Evolutionary conservation across 2,888 invertebrate species (phyloP), one percentile per base, ranked within the genome.

Genomic region (Crematogaster levior): DNA sequence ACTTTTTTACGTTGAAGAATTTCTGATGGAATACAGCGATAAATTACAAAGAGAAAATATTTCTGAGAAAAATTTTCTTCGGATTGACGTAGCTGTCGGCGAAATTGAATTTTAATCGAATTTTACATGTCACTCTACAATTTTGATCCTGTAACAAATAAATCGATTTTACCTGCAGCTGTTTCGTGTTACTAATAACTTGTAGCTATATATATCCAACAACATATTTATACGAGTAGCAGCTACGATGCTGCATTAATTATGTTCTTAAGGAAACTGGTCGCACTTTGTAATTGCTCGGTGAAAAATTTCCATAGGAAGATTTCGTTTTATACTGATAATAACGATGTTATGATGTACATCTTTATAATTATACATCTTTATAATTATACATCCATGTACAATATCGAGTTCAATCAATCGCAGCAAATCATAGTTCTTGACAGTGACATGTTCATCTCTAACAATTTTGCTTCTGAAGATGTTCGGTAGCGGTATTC

Each of bases 61-160:
- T 37, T 27, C 24, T 3, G 48, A 12, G 9, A 48, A 27, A 48
- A 40, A 10, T 34, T 5, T 74, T 40, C 1, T 43, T 37, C 5
- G 6, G 10, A 1, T 15, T 53, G 27, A 65, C 21, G 27, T n/a
- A n/a, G 15, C 15, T 27, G 51, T 3, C 10, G 27, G 27, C 15
- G 9, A 75, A 65, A 53, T 66, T 51, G 15, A 51, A 75, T 75
- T 75, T 75, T 75, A 65, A 65, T 53, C 15, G 24, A n/a, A 12
- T 65, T 37, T n/a, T n/a, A 27, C 34, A 27, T 37, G 27, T 75
- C 27, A 46, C 1, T 46, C 10, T 60, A 21, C 15, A 63, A 63
- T 18, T 18, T 75, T 40, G 12, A 4, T 51, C 15, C 21, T 37
- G 12, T n/a, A 53, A n/a, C n/a, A 75, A 65, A 51, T 27, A 66